Evolutionary conservation across 2,888 invertebrate species (phyloP).

Genomic region (Amphipoea lucens): DNA sequence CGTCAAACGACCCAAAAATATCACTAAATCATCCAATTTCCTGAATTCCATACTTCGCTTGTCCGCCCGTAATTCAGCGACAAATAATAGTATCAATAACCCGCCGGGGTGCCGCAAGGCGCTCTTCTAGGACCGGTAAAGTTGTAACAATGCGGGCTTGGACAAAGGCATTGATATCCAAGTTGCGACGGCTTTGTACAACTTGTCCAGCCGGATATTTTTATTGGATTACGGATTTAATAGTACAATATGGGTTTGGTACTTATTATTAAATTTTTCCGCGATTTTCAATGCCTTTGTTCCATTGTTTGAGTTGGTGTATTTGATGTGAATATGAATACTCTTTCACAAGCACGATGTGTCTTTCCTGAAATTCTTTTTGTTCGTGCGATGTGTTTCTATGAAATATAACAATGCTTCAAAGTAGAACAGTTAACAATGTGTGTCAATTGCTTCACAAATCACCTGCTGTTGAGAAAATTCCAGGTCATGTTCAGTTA

Average conservation of each 20-base stretch:
- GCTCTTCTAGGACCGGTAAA: slow-evolving; percentile 64
- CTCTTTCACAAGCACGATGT: neutral
- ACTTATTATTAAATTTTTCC: slow-evolving; percentile 38
- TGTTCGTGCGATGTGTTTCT: neutral
- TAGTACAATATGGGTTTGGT: slow-evolving; percentile 45
- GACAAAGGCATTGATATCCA: slow-evolving; percentile 68
- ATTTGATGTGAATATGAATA: neutral
- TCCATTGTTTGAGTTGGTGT: neutral
- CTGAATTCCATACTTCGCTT: slow-evolving; percentile 52
- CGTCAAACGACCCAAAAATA: slow-evolving; percentile 19
- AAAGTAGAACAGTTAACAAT: neutral
- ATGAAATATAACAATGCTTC: neutral
- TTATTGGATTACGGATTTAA: slow-evolving; percentile 63
- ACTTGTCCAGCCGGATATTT: slow-evolving; percentile 59
- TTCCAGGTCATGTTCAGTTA: neutral
- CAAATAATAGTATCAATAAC: slow-evolving; percentile 64
- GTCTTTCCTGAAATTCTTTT: neutral
- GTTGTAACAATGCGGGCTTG: slow-evolving; percentile 66
- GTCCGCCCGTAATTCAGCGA: slow-evolving; percentile 54
- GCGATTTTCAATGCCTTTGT: slow-evolving; percentile 6
- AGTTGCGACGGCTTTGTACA: slow-evolving; percentile 62
- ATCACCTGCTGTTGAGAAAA: neutral
- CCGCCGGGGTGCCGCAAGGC: slow-evolving; percentile 61
- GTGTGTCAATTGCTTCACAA: neutral
- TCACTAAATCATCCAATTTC: slow-evolving; percentile 46